Percentiles rank a stretch among this genome's conserved stretches.
phyloP scores from a whole-genome alignment of 2,888 invertebrate species.

The Eupelmus urozonus region DNA sequence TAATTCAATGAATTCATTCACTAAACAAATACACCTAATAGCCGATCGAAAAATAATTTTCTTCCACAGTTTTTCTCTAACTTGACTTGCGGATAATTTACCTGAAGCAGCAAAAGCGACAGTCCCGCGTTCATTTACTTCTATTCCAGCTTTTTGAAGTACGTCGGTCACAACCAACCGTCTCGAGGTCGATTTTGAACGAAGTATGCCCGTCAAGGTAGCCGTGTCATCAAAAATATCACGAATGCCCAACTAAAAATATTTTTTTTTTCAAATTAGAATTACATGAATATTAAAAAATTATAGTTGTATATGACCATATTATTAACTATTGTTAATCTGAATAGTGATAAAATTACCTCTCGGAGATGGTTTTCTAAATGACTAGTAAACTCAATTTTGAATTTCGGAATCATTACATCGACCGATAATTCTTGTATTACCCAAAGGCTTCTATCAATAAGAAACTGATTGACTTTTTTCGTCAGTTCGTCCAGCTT shows the following conservation, averaged over 20 bases:
- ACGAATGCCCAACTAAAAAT: constrained; percentile 82
- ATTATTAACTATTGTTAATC: background rate
- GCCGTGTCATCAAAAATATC: constrained; percentile 86
- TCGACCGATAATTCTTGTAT: constrained; percentile 82
- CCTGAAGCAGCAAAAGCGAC: constrained; percentile 85
- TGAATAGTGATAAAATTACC: constrained; percentile 76
- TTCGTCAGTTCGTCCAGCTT: constrained; percentile 82
- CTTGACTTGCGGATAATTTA: no score
- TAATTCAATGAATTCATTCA: no score
- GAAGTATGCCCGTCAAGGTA: constrained; percentile 84
- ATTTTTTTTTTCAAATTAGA: background rate
- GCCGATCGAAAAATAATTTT: no score
- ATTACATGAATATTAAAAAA: background rate
- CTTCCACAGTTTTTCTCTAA: no score
- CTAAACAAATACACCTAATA: no score
- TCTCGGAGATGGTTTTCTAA: constrained; percentile 81
- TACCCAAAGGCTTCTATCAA: constrained; percentile 80
- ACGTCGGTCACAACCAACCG: constrained; percentile 84
- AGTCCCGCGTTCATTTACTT: constrained; percentile 87
- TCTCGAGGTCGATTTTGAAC: constrained; percentile 78
- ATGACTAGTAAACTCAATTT: constrained; percentile 84
- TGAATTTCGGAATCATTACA: constrained; percentile 86
- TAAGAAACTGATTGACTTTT: constrained; percentile 79
- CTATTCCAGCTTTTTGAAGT: constrained; percentile 87
- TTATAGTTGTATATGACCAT: background rate